Evolutionary conservation across 2,797 vertebrate species (phyloP).

Genomic region (Trichosurus vulpecula): DNA sequence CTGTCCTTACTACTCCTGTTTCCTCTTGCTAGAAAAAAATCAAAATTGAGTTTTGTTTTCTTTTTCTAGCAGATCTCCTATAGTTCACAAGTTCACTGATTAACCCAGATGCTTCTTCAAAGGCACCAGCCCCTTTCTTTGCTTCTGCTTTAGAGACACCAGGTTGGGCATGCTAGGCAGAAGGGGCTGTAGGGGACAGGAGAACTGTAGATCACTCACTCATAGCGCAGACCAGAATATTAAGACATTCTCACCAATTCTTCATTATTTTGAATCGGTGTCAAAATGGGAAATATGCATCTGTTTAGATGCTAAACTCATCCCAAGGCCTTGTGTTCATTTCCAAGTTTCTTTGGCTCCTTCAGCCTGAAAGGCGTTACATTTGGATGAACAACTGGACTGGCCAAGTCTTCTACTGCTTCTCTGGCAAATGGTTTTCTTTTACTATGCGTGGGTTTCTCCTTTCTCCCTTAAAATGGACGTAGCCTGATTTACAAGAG

Average conservation of each 20-base stretch:
- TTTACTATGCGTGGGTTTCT: constrained; percentile 16
- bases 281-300: background rate
- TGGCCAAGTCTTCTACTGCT: background rate
- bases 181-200: background rate
- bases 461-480: constrained; percentile 33
- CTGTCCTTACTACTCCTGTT: background rate
- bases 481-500: constrained; percentile 23
- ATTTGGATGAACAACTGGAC: constrained; percentile 12
- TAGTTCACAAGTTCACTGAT: background rate
- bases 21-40: constrained; percentile 17
- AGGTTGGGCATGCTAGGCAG: background rate
- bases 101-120: constrained; percentile 17
- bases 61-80: background rate
- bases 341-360: background rate
- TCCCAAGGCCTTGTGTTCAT: background rate
- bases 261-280: background rate
- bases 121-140: constrained; percentile 2
- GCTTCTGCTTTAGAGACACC: constrained; percentile 20
- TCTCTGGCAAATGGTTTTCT: background rate
- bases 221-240: background rate
- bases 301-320: background rate
- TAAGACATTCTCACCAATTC: background rate
- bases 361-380: background rate
- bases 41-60: background rate
- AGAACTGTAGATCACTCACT: background rate